Percentiles rank a stretch among this genome's conserved stretches.
phyloP scores from a whole-genome alignment of 2,888 invertebrate genomes.

The Prosapia bicincta region DNA sequence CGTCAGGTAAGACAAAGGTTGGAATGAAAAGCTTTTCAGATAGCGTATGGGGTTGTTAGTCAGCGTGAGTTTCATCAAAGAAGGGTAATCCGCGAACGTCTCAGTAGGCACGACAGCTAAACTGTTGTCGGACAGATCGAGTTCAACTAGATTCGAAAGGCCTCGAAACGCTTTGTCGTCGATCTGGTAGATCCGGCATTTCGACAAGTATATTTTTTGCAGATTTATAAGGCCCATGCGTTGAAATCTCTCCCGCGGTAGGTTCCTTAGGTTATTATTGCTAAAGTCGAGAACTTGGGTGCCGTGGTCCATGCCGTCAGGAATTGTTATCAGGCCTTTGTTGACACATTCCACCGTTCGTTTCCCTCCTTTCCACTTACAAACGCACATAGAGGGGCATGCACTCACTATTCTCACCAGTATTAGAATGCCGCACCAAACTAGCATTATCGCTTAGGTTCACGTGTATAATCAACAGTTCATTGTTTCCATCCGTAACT shows the following conservation, averaged over 20 bases:
- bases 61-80: conserved; percentile 77
- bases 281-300: conserved; percentile 86
- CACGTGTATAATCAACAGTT: neutral
- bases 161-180: conserved; percentile 79
- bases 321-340: conserved; percentile 70
- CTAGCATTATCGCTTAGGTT: conserved; percentile 21
- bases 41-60: conserved; percentile 78
- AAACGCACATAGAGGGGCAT: conserved; percentile 76
- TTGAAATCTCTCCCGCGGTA: conserved; percentile 75
- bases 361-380: conserved; percentile 93
- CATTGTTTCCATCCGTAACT: neutral
- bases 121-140: conserved; percentile 81
- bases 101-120: conserved; percentile 73
- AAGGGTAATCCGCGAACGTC: conserved; percentile 72
- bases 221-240: conserved; percentile 77
- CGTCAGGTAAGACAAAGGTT: conserved; percentile 69
- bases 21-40: conserved; percentile 68
- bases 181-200: conserved; percentile 73
- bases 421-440: conserved; percentile 24
- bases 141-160: conserved; percentile 80
- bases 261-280: conserved; percentile 70
- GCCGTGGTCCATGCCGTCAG: conserved; percentile 73
- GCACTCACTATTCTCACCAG: conserved; percentile 43
- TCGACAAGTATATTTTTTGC: conserved; percentile 78
- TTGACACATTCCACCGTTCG: conserved; percentile 85